Evolutionary conservation across 2,888 invertebrate genomes (phyloP).

Genomic region (Anagyrus pseudococci): DNA sequence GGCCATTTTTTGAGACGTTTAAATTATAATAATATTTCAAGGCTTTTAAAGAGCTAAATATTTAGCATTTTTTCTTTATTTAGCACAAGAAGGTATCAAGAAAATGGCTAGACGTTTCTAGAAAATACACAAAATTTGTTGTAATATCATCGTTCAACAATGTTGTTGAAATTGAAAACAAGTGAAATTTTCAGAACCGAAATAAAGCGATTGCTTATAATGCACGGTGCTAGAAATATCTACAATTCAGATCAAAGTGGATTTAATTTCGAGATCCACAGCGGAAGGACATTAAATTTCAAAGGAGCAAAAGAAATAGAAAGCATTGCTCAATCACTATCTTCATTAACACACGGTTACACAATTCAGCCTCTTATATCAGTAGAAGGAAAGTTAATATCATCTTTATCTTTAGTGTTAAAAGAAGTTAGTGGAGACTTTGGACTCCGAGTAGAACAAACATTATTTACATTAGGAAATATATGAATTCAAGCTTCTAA

Average conservation of each 20-base stretch:
- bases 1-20: no score
- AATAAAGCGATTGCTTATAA: slow-evolving; percentile 3
- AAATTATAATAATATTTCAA: no score
- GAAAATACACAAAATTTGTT: no score
- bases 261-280: slow-evolving; percentile 27
- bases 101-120: no score
- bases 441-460: not conserved
- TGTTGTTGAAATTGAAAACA: not conserved
- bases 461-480: not conserved
- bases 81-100: no score
- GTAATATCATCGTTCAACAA: not conserved
- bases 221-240: slow-evolving; percentile 2
- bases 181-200: not conserved
- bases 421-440: not conserved
- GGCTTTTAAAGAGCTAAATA: no score
- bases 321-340: not conserved
- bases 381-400: not conserved
- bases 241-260: slow-evolving; percentile 31
- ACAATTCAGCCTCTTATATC: not conserved
- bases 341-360: slow-evolving; percentile 2
- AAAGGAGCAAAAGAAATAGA: not conserved
- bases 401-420: not conserved
- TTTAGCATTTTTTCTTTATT: no score
- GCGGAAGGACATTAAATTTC: slow-evolving; percentile 24
- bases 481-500: not conserved